Base-by-base conservation (phyloP, 2,113 vertebrate species). In the Cricetomys ansorgei region DNA sequence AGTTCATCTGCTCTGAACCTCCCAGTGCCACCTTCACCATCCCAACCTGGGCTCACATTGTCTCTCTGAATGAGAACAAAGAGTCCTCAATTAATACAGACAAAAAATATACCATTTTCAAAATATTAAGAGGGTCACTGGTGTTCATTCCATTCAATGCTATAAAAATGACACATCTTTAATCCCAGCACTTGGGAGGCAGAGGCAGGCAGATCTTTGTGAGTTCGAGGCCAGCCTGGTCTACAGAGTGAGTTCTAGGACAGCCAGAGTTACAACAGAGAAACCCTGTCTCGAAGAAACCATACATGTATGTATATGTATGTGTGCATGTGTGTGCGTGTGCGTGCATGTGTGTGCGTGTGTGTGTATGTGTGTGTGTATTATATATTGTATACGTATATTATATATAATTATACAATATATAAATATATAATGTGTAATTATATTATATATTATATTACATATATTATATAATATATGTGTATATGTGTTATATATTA, bases 41-140 rank as follows among this genome's bases (percentile, higher is more conserved):
- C 15, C 67, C 75, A 70, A 59, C 57, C 43, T 29, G 25, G 16
- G 55, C 40, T 7, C 0, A 62, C 48, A 86, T 4, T 0, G 34
- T 43, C 0, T 23, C 77, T 43, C 40, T 43, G 70, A 55, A 86
- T 9, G 25, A 23, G 43, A 86, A 90, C 85, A 69, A 94, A 19
- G 40, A 37, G 57, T 62, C 67, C 57, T 7, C 31, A 37, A 83
- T 37, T 19, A 92, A 95, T 73, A 96, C 4, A 57, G 29, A 21
- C 25, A 84, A 55, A 88, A 93, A 86, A 76, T 29, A 91, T 72
- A 70, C 43, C 59, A 80, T 92, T 94, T 91, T 67, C 45, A 59
- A 93, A 95, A 93, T 90, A 84, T 62, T 92, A 89, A 73, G 67
- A 79, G 37, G 84, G 83, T 59, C 89, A 55, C 91, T 59, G 34